Base-by-base conservation (phyloP, 2,113 vertebrate genomes). In the Meles meles region DNA sequence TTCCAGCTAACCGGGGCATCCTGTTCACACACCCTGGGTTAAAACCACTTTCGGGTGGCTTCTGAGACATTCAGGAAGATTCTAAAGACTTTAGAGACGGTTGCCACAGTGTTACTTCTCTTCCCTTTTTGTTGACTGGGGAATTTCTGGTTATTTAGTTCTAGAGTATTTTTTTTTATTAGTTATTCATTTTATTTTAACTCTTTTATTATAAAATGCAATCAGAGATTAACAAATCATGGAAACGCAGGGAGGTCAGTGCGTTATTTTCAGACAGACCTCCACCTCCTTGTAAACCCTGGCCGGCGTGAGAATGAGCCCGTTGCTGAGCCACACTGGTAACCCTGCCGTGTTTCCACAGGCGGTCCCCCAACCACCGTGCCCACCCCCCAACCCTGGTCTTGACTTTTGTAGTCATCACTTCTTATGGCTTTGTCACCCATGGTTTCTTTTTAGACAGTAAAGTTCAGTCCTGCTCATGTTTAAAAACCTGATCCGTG, bases 1-100 rank as follows among this genome's bases (percentile, higher is more conserved):
- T 94, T 97, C 81, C 76, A 67, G 39, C 21, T 82, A 94, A 97
- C 91, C 47, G 88, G 90, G 77, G 94, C 96, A 94, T 98, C 94
- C 91, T 96, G 91, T 98, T 97, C 94, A n/a, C 55, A 49, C 42
- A 18, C 47, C 44, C 1, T 34, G 77, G 77, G 65, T 85, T 94
- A 90, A 93, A 96, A 93, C 89, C 84, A 83, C 93, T 87, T 72
- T 89, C 39, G 20, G 92, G 96, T 97, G 98, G 96, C 25, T 94
- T 96, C 86, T 87, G 63, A 97, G 94, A 95, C 79, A 90, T 20
- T 86, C 37, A 84, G 61, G 74, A 90, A 94, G 65, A 31, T 96
- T 96, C 55, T 63, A 21, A 94, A 76, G 81, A 31, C 86, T 71
- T 57, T 0, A 74, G 93, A 95, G 37, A 57, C 31, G 27, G 47